phyloP scores from a whole-genome alignment of 2,888 invertebrate species.

The Argyresthia albistria region DNA sequence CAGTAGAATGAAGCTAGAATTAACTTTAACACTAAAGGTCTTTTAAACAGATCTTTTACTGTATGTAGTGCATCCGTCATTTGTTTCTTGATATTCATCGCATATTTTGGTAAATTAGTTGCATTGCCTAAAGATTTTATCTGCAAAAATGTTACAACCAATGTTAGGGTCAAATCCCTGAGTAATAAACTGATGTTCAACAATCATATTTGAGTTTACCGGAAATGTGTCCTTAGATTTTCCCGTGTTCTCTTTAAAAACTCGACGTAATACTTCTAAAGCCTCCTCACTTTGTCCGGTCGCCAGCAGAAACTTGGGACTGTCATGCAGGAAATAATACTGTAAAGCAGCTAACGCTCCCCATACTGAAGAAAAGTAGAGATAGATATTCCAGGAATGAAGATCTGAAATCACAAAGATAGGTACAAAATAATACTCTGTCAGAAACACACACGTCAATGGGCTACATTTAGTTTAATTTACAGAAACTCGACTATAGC shows the following conservation, averaged over 20 bases:
- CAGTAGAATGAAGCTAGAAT: conserved; percentile 25
- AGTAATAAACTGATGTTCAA: background rate
- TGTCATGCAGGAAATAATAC: conserved; percentile 35
- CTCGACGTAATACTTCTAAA: conserved; percentile 27
- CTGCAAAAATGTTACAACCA: background rate
- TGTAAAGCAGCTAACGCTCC: conserved; percentile 29
- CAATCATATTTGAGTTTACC: conserved; percentile 16
- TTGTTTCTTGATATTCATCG: conserved; percentile 25
- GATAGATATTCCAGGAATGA: conserved; percentile 40
- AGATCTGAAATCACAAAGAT: conserved; percentile 23
- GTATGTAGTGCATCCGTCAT: conserved; percentile 25
- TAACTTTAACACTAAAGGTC: conserved; percentile 23
- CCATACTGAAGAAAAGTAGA: conserved; percentile 32
- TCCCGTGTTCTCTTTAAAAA: conserved; percentile 34
- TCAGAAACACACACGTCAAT: too few relatives aligned
- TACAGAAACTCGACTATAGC: too few relatives aligned
- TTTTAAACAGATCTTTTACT: conserved; percentile 27
- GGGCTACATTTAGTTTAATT: too few relatives aligned
- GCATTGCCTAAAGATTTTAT: conserved; percentile 13
- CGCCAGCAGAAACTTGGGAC: conserved; percentile 37
- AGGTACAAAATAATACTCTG: too few relatives aligned
- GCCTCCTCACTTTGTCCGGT: conserved; percentile 32
- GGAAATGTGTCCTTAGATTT: conserved; percentile 28
- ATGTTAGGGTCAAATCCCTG: too few relatives aligned
- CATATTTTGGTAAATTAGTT: too few relatives aligned